These are phyloP conservation scores for Podotricha telesiphe DNA, from an alignment of 2,888 invertebrate genomes.

Conservation along the genomic window DNA sequence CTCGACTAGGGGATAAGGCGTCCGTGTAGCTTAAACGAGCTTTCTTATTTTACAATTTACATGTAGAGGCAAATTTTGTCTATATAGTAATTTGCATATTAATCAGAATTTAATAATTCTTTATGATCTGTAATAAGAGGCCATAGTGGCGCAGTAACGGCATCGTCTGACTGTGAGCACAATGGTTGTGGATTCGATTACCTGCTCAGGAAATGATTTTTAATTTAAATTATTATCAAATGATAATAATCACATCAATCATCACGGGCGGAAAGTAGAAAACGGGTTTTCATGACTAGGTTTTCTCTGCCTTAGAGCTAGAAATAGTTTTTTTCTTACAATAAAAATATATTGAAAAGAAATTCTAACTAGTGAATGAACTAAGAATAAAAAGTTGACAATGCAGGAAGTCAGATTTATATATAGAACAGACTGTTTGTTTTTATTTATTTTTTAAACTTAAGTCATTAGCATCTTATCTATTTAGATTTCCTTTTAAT, in stretches of 20 bases:
- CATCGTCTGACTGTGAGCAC: not conserved
- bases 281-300: no score
- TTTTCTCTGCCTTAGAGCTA: no score
- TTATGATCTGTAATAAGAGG: not conserved
- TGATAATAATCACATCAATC: no score
- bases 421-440: slow-evolving; percentile 53
- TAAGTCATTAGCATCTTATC: not conserved
- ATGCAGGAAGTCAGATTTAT: slow-evolving; percentile 61
- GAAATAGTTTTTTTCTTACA: no score
- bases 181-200: not conserved
- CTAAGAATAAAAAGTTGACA: slow-evolving; percentile 37
- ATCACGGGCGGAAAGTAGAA: no score
- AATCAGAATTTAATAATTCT: not conserved
- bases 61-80: not conserved
- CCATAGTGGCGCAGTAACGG: not conserved
- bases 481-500: no score
- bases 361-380: not conserved
- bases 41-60: slow-evolving; percentile 11
- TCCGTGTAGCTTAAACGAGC: slow-evolving; percentile 3
- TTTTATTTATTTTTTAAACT: slow-evolving; percentile 42
- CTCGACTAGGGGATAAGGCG: slow-evolving; percentile 9
- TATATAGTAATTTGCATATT: not conserved
- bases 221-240: no score
- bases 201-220: no score
- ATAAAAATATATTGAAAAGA: not conserved